These are phyloP conservation scores for Mythimna albipuncta DNA, from an alignment of 2,888 invertebrate species.

Conservation along the genomic window DNA sequence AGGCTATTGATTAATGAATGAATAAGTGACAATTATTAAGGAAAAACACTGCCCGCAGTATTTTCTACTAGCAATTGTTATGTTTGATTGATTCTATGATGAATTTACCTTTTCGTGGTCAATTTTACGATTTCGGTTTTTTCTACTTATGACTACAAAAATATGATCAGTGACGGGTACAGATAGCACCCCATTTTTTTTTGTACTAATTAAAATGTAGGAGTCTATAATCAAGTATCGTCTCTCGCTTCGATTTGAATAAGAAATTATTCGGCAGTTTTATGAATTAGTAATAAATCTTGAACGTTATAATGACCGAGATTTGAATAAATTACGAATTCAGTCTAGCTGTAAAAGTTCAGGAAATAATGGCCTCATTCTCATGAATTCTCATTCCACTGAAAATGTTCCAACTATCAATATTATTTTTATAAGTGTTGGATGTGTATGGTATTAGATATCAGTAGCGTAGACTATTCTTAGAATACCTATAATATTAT, in stretches of 20 bases:
- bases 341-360: neutral
- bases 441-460: neutral
- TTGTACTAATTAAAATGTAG: too few relatives aligned
- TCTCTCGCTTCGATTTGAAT: conserved; percentile 26
- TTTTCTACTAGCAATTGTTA: too few relatives aligned
- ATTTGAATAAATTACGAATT: conserved; percentile 41
- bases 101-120: too few relatives aligned
- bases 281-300: conserved; percentile 43
- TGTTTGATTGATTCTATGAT: too few relatives aligned
- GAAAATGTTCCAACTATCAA: too few relatives aligned
- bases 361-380: conserved; percentile 7
- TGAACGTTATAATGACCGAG: conserved; percentile 47
- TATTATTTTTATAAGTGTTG: neutral
- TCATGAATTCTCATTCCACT: neutral
- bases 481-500: neutral
- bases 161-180: too few relatives aligned
- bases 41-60: too few relatives aligned
- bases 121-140: too few relatives aligned
- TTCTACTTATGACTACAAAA: too few relatives aligned
- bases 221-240: neutral
- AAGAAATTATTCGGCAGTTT: conserved; percentile 33
- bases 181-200: too few relatives aligned
- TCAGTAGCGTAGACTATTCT: neutral
- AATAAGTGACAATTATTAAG: too few relatives aligned
- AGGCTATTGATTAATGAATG: too few relatives aligned